Percentiles rank a stretch among this genome's conserved stretches.
phyloP scores from a whole-genome alignment of 2,888 invertebrate species.

The Eilema caniola region DNA sequence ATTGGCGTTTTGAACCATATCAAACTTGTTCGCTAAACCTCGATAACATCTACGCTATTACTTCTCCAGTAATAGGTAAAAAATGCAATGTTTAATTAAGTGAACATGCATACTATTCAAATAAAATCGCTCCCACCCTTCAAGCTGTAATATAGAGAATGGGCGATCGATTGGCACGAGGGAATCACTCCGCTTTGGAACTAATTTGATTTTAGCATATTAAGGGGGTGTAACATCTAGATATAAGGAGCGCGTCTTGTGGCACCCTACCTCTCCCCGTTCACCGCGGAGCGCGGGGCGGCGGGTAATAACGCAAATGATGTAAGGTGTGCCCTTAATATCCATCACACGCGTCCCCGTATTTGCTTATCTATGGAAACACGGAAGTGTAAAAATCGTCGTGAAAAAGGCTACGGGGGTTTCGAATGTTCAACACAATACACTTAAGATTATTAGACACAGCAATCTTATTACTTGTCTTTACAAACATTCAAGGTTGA shows the following conservation, averaged over 20 bases:
- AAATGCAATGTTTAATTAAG: constrained; percentile 63
- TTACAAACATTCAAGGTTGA: constrained; percentile 14
- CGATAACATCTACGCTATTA: constrained; percentile 64
- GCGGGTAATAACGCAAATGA: constrained; percentile 84
- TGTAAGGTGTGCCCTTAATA: constrained; percentile 87
- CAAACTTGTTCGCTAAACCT: constrained; percentile 62
- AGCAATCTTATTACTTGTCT: constrained; percentile 39
- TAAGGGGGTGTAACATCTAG: constrained; percentile 82
- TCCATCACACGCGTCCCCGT: constrained; percentile 86
- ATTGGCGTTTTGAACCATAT: constrained; percentile 78
- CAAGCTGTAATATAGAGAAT: constrained; percentile 71
- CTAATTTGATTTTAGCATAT: constrained; percentile 88
- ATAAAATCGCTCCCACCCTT: constrained; percentile 64
- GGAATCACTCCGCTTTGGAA: constrained; percentile 84
- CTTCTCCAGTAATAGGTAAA: constrained; percentile 49
- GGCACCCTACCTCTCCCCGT: constrained; percentile 68
- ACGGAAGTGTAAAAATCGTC: constrained; percentile 86
- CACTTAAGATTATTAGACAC: constrained; percentile 80
- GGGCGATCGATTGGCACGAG: constrained; percentile 76
- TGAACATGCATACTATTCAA: constrained; percentile 63
- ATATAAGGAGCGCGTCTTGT: constrained; percentile 83
- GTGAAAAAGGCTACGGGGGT: constrained; percentile 71
- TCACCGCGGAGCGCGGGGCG: constrained; percentile 49
- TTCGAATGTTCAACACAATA: constrained; percentile 68
- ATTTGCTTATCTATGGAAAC: constrained; percentile 86